Base-by-base conservation (phyloP, 1,140 invertebrate species). In the Bicyclus anynana region DNA sequence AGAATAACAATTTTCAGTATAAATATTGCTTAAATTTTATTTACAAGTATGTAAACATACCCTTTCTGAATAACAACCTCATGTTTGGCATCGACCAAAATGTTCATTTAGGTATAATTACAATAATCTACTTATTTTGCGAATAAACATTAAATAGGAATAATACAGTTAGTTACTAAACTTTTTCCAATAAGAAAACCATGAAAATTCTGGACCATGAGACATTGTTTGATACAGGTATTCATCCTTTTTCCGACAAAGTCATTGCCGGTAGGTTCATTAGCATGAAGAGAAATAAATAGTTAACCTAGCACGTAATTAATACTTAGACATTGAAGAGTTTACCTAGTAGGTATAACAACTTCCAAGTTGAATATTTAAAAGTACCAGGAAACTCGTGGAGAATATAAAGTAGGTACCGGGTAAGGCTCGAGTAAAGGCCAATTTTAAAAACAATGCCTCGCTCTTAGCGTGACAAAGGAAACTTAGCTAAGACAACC, bases 381-480 rank as follows among this genome's bases (percentile, higher is more conserved):
- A 64, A 67, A 69, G 48, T 69, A 78, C 47, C 60, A 78, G 67
- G 69, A 78, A 74, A 70, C 67, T 63, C 65, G 56, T 42, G 49
- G 49, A 59, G 57, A 58, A 63, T 58, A 72, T 60, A 26, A 26
- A 47, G 21, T 23, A 23, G 23, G 23, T 26, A 20, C 17, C 5
- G 27, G 44, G 53, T 65, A 66, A 66, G 59, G 58, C 55, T 60
- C 64, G 54, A 65, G 64, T 69, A 65, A n/a, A 71, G 62, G 60
- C 69, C 74, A 72, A 78, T 81, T 75, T 72, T 62, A 72, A 76
- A 83, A 79, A 87, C 84, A 87, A 87, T 87, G 75, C 72, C 67
- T 74, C 72, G 69, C 65, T 72, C 59, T 59, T 77, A 62, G 55
- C 76, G 70, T 82, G 80, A 87, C 84, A 85, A 85, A 87, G 76